Evolutionary conservation across 2,888 invertebrate genomes (phyloP).

Genomic region (Sphaerophoria rueppellii): DNA sequence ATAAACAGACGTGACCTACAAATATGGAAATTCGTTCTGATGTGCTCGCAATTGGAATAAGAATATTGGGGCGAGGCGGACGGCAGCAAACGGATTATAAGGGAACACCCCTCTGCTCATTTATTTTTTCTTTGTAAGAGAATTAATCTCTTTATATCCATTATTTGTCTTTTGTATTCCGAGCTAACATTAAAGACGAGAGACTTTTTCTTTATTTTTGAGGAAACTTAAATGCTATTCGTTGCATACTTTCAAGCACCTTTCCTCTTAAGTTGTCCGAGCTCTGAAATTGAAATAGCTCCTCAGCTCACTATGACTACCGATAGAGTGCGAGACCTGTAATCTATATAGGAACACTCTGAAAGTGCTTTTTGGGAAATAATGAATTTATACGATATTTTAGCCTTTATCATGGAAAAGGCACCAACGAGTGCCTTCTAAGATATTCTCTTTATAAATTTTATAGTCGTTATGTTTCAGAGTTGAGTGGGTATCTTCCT

Average conservation of each 20-base stretch:
- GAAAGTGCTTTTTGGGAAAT: conserved; percentile 20
- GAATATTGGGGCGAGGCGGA: background rate
- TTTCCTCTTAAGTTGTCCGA: no score
- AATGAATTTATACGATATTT: conserved; percentile 8
- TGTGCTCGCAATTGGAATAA: conserved; percentile 1
- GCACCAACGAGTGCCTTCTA: background rate
- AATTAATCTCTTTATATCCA: conserved; percentile 22
- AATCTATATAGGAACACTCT: background rate
- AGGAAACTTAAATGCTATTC: background rate
- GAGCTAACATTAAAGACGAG: conserved; percentile 46
- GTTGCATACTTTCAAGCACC: no score
- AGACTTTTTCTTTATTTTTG: conserved; percentile 28
- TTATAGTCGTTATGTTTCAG: conserved; percentile 6
- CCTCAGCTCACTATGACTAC: conserved; percentile 9
- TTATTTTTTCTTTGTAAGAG: conserved; percentile 43
- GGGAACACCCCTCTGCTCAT: conserved; percentile 51
- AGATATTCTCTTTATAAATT: conserved; percentile 22
- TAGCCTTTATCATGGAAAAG: conserved; percentile 13
- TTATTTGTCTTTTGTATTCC: conserved; percentile 13
- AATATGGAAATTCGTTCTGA: conserved; percentile 64
- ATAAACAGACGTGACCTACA: conserved; percentile 74
- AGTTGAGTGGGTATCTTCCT: background rate
- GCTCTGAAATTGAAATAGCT: conserved; percentile 34
- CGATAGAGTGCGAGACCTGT: background rate
- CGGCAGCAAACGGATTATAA: conserved; percentile 51